Base-by-base conservation (phyloP, 2,797 vertebrate genomes). In the Poeciliopsis infans region DNA sequence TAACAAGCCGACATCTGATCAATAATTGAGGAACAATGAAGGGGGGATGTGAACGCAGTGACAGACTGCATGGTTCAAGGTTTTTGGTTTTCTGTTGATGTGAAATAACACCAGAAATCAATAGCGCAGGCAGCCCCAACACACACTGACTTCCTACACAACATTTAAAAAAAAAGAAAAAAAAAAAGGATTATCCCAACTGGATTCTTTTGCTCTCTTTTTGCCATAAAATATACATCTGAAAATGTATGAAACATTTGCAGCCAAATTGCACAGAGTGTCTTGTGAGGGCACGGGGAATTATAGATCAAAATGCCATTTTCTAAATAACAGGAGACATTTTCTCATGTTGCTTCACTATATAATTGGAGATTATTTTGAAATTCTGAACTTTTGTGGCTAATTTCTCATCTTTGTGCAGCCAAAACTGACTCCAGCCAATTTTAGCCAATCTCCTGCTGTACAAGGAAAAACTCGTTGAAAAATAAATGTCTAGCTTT, bases 1-100 rank as follows among this genome's bases (percentile, higher is more conserved):
- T 94, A 95, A 94, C 91, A 74, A 88, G 87, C 86, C 85, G 92
- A 92, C 92, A 86, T 85, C 87, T 90, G 90, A 95, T 95, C 93
- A 91, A 95, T 94, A 93, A 82, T 83, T 76, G 82, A 93, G 88
- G 82, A 94, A 85, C 84, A 82, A 90, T 88, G 87, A 84, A 75
- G 81, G 76, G 80, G 53, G 88, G 85, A 87, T 66, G 84, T 89
- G 84, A 91, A 91, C 89, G 88, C 90, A 88, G 86, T 90, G 84
- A 87, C 86, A 69, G 82, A 83, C 51, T 72, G 81, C 84, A 83
- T 25, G 64, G 92, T 92, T 94, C 91, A 94, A 93, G 93, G 92
- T 92, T 93, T 94, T 91, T 90, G 78, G 68, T 91, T 92, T 88
- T 88, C 79, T 36, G 79, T 85, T 89, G 78, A 87, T 89, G 87